Base-by-base conservation (phyloP, 35 echinoderm and acorn worm species). In the Ptychodera flava region DNA sequence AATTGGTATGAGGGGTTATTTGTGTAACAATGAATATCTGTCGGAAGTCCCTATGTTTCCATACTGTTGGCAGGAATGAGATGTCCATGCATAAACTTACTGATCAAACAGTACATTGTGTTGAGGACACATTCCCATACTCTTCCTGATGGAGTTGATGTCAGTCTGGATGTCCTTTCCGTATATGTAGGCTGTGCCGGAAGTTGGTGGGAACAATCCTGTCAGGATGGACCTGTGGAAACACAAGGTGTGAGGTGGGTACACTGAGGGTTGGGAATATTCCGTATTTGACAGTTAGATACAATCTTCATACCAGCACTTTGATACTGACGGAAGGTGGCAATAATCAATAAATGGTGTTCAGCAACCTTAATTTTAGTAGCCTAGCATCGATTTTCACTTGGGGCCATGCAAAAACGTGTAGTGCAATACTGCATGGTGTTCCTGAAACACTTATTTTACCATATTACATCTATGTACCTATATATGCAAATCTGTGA, bases 101-200 rank as follows among this genome's bases (percentile, higher is more conserved):
- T 92, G 85, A 37, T 97, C 95, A 92, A 97, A 97, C 27, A 97
- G 88, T 15, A 94, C 95, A 81, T 97, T 97, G 84, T 97, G 92
- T 80, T 97, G 95, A 16, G 95, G 95, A 78, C 95, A 97, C 87
- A 94, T 97, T 16, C 95, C 95, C 28, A 97, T 87, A 89, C 95
- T 97, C 35, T 90, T 82, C 16, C 95, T 64, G 28, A 97, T 97
- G 77, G 89, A 85, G 78, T 87, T 86, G 30, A 97, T 97, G 33
- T 93, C 93, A 32, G 83, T 92, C 10, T 87, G 81, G 28, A 97
- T 94, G 34, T 93, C 85, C 38, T 91, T 93, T 29, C 92, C 95
- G 32, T 97, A 97, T 85, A 97, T 97, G 88, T 79, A 94, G 12
- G 95, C 95, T 22, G 93, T 94, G 36, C 95, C 94, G 6, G 85